phyloP scores from a whole-genome alignment of 2,888 invertebrate genomes.

The Acleris cristana region DNA sequence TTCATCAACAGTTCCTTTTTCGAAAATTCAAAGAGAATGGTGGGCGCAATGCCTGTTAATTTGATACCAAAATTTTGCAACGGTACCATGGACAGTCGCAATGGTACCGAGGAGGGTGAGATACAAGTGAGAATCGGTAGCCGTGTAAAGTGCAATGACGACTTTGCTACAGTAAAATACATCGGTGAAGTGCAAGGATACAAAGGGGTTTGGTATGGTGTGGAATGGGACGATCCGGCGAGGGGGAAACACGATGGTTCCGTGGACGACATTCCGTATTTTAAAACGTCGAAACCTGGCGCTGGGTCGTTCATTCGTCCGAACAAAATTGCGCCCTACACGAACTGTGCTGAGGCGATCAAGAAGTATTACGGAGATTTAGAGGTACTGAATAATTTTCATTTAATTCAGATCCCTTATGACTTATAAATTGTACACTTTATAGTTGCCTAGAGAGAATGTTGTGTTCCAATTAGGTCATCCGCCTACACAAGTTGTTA shows the following conservation, averaged over 20 bases:
- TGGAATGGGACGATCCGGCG: slow-evolving; percentile 97
- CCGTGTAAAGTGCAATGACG: slow-evolving; percentile 71
- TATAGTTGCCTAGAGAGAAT: slow-evolving; percentile 1
- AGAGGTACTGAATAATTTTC: slow-evolving; percentile 58
- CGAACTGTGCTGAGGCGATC: slow-evolving; percentile 90
- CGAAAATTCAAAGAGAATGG: slow-evolving; percentile 77
- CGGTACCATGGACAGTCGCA: slow-evolving; percentile 77
- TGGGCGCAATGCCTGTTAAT: slow-evolving; percentile 83
- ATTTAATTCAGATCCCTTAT: not conserved
- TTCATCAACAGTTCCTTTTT: slow-evolving; percentile 76
- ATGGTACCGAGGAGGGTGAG: slow-evolving; percentile 76
- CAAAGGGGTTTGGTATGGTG: slow-evolving; percentile 92
- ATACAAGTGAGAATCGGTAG: slow-evolving; percentile 77
- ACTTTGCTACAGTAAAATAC: slow-evolving; percentile 86
- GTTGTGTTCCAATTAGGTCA: slow-evolving; percentile 47
- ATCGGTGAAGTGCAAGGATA: slow-evolving; percentile 89
- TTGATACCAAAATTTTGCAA: slow-evolving; percentile 82
- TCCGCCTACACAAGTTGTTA: slow-evolving; percentile 46
- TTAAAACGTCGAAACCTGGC: slow-evolving; percentile 88
- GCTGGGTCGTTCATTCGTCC: slow-evolving; percentile 95
- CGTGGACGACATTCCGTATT: slow-evolving; percentile 92
- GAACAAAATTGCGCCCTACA: slow-evolving; percentile 89
- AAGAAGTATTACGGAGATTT: slow-evolving; percentile 74
- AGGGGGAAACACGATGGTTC: slow-evolving; percentile 97
- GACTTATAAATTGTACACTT: not conserved